phyloP scores from a whole-genome alignment of 2,113 vertebrate genomes.

The Galemys pyrenaicus region DNA sequence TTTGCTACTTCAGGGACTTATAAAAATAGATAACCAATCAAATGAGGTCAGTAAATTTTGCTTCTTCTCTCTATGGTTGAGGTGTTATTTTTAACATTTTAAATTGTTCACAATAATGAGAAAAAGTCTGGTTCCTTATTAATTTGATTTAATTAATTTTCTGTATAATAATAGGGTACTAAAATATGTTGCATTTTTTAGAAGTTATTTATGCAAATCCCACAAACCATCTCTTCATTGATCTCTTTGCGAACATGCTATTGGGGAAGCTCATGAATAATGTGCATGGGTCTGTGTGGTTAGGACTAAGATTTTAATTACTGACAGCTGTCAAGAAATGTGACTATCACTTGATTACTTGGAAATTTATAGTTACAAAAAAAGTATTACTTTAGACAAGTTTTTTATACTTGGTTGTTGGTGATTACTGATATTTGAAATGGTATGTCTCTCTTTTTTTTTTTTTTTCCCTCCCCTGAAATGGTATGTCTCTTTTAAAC shows the following conservation, averaged over 20 bases:
- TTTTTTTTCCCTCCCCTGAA: no score
- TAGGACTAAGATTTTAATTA: conserved; percentile 53
- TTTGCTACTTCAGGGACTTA: conserved; percentile 74
- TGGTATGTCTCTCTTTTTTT: not conserved
- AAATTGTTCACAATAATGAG: conserved; percentile 43
- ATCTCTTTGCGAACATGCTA: conserved; percentile 34
- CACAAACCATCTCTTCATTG: conserved; percentile 1
- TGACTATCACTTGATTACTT: not conserved
- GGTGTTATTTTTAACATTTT: conserved; percentile 64
- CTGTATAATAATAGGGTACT: not conserved
- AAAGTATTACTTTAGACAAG: not conserved
- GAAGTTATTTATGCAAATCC: conserved; percentile 66
- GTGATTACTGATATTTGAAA: not conserved
- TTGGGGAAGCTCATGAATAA: conserved; percentile 43
- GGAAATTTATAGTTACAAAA: not conserved
- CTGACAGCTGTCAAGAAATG: conserved; percentile 41
- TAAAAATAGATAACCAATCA: conserved; percentile 76
- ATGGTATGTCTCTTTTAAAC: not conserved
- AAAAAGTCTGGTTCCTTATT: conserved; percentile 52
- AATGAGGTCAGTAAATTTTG: conserved; percentile 69
- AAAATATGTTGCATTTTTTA: conserved; percentile 17
- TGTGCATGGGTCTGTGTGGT: not conserved
- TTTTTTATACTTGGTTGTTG: not conserved
- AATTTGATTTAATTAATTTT: conserved; percentile 66
- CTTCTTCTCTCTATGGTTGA: conserved; percentile 52